These are phyloP conservation scores for Helicolenus hilgendorfi DNA, from an alignment of 2,797 vertebrate genomes.

Conservation along the genomic window DNA sequence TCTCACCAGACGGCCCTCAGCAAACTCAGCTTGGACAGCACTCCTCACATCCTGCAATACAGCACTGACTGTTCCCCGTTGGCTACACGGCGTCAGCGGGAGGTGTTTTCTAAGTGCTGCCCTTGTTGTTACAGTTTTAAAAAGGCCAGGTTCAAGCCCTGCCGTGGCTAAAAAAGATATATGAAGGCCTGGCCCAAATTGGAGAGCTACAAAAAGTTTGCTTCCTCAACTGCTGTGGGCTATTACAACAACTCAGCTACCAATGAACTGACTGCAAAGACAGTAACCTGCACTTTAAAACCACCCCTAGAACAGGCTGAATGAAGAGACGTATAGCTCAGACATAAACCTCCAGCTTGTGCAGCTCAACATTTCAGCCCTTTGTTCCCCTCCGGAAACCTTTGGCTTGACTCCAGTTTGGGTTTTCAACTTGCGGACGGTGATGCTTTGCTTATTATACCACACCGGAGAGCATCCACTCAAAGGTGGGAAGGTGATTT, in stretches of 20 bases:
- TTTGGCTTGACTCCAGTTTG: conserved; percentile 31
- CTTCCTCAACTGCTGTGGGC: neutral
- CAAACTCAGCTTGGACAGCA: conserved; percentile 50
- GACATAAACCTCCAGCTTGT: conserved; percentile 17
- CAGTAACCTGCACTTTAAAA: conserved; percentile 8
- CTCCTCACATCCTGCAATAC: conserved; percentile 31
- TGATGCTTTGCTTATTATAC: conserved; percentile 28
- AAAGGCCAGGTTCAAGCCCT: conserved; percentile 13
- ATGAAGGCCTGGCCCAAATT: neutral
- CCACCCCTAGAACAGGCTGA: neutral
- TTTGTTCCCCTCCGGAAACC: conserved; percentile 20
- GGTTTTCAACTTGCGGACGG: conserved; percentile 40
- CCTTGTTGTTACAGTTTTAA: conserved; percentile 25
- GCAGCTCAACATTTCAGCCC: conserved; percentile 22
- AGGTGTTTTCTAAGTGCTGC: conserved; percentile 38
- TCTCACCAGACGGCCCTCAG: conserved; percentile 40
- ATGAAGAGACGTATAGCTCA: conserved; percentile 14
- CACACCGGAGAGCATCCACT: conserved; percentile 16
- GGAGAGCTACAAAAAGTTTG: neutral
- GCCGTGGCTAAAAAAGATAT: neutral
- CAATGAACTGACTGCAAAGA: neutral
- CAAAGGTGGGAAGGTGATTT: conserved; percentile 44
- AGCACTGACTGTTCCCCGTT: conserved; percentile 46
- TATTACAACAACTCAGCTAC: neutral
- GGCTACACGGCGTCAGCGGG: conserved; percentile 24